Evolutionary conservation across 1,140 invertebrate genomes (phyloP).

Genomic region (Drosophila tsacasi): DNA sequence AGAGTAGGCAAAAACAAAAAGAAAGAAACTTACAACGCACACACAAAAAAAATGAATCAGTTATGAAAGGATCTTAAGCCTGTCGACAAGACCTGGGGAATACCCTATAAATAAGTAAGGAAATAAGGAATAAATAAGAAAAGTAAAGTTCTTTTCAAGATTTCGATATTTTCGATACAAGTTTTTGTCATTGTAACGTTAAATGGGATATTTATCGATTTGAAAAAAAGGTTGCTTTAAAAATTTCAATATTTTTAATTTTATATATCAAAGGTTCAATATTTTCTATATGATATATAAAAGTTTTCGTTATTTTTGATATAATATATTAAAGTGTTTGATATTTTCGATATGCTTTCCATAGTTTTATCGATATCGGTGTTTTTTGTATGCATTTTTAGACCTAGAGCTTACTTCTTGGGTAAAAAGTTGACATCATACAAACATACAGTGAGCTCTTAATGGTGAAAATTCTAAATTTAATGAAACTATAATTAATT

Average conservation of each 20-base stretch:
- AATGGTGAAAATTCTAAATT: background rate
- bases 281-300: background rate
- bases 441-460: background rate
- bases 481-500: background rate
- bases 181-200: too few relatives aligned
- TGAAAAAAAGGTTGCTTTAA: background rate
- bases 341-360: too few relatives aligned
- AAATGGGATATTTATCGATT: too few relatives aligned
- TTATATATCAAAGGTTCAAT: background rate
- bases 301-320: too few relatives aligned
- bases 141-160: too few relatives aligned
- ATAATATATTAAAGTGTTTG: too few relatives aligned
- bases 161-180: too few relatives aligned
- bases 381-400: background rate
- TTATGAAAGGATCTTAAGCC: background rate
- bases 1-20: constrained; percentile 36
- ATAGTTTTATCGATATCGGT: too few relatives aligned
- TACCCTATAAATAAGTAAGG: background rate
- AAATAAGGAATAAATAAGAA: too few relatives aligned
- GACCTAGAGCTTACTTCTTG: rapidly evolving
- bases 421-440: background rate
- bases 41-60: constrained; percentile 15
- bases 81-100: background rate
- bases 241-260: background rate
- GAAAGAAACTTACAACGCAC: constrained; percentile 51